Conservation (phyloP, 2,797 vertebrate genomes). For the Atherinosoma microstoma region DNA sequence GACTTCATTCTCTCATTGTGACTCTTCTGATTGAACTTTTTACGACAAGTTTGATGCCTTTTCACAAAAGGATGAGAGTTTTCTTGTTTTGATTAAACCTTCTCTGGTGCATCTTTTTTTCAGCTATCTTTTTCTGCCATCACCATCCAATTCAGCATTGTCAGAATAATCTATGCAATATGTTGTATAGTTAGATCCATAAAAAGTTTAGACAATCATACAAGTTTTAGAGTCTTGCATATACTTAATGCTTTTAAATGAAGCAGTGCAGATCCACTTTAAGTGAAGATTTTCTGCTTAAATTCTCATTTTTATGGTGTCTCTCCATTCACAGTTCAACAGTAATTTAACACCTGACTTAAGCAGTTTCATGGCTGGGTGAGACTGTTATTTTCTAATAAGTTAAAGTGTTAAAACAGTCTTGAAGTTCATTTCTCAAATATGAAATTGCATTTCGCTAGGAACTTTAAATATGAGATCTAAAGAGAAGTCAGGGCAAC, state of each 20-base stretch:
- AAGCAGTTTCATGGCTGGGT: not conserved
- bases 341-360: not conserved
- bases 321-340: not conserved
- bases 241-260: not conserved
- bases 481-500: not conserved
- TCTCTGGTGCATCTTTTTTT: not conserved
- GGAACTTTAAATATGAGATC: not conserved
- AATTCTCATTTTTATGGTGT: not conserved
- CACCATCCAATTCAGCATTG: not conserved
- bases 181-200: too few species aligned
- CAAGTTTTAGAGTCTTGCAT: not conserved
- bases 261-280: not conserved
- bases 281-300: not conserved
- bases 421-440: not conserved
- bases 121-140: not conserved
- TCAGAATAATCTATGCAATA: not conserved
- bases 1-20: constrained; percentile 42
- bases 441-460: not conserved
- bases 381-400: not conserved
- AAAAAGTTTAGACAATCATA: too few species aligned
- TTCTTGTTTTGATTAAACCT: not conserved
- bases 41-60: constrained; percentile 10
- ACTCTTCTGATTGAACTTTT: constrained; percentile 32
- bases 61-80: not conserved
- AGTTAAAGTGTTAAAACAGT: not conserved